Base-by-base conservation (phyloP, 35 echinoderm and acorn worm genomes). In the Apostichopus japonicus region DNA sequence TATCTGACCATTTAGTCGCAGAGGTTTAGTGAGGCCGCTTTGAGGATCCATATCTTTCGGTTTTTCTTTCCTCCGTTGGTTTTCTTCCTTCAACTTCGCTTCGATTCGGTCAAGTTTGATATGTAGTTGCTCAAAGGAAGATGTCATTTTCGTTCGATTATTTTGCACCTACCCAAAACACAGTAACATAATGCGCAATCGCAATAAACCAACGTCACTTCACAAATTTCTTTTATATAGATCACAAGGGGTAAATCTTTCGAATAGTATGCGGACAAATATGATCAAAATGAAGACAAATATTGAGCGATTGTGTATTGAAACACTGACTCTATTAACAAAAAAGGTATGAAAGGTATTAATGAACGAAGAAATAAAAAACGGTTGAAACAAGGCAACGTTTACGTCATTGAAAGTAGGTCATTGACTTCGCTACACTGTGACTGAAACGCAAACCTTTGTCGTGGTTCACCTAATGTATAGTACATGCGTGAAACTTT, bases 111-210 rank as follows among this genome's bases (percentile, higher is more conserved):
- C 90, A 77, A 96, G 79, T 96, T 96, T 96, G 76, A 86, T 90
- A 53, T 93, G 92, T 57, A 96, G 67, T 75, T 96, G 92, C 79
- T 92, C 81, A 75, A 75, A 70, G 92, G 95, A 94, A 96, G 95
- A 96, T 91, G 95, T 94, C 95, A 96, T 96, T 90, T 96, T 96
- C 89, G 90, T 63, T 57, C 19, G 86, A 65, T 89, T 90, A 96
- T 96, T 96, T 79, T 67, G 86, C 92, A 75, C 84, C 93, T 93
- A 79, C 87, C 92, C 92, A 93, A 84, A 55, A 84, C 81, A 84
- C 81, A 84, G 56, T 84, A 75, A 21, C 54, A 13, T 23, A 57
- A 84, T 84, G 81, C 81, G 81, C 81, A 84, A 84, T 55, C 81
- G 81, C 56, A 55, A 90, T n/a, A 44, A 54, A 23, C 14, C 14